A percentile compares a stretch with the other conserved stretches of the same genome.
Evolutionary conservation across 2,888 invertebrate genomes (phyloP).

Genomic region (Dicranocentrus wangi): DNA sequence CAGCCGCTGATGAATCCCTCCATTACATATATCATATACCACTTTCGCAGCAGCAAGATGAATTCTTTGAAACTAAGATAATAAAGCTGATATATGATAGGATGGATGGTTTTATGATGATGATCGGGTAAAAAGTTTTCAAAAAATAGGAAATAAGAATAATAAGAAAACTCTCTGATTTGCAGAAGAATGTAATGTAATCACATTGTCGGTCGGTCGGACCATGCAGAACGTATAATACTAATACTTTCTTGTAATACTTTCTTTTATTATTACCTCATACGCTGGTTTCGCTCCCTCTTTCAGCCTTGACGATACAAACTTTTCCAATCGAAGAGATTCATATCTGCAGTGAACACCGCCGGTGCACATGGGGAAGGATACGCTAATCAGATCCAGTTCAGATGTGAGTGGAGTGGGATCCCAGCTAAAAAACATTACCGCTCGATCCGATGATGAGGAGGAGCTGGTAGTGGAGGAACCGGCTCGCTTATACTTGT

Average conservation of each 20-base stretch:
- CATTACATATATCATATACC: too few species aligned
- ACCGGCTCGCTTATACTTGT: conserved; percentile 65
- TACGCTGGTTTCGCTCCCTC: conserved; percentile 77
- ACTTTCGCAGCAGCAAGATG: too few species aligned
- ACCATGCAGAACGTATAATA: not conserved
- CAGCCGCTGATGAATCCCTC: too few species aligned
- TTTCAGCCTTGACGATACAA: conserved; percentile 80
- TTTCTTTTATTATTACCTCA: conserved; percentile 75
- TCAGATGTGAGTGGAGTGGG: conserved; percentile 77
- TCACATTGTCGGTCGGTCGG: too few species aligned
- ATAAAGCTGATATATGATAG: too few species aligned
- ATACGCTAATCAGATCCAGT: conserved; percentile 75
- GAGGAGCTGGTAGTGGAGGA: too few species aligned
- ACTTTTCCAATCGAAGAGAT: conserved; percentile 81
- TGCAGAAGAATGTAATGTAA: not conserved
- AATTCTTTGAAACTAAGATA: too few species aligned
- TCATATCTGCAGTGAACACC: conserved; percentile 80
- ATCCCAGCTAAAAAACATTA: conserved; percentile 81
- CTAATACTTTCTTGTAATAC: too few species aligned
- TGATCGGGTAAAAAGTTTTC: too few species aligned
- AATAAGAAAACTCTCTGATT: too few species aligned
- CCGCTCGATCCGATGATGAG: conserved; percentile 45
- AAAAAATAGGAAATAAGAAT: too few species aligned
- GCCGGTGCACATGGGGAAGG: conserved; percentile 80
- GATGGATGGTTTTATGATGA: too few species aligned